These are phyloP conservation scores for Marcusenius ussheri DNA, from an alignment of 2,113 vertebrate genomes.

Conservation along the genomic window DNA sequence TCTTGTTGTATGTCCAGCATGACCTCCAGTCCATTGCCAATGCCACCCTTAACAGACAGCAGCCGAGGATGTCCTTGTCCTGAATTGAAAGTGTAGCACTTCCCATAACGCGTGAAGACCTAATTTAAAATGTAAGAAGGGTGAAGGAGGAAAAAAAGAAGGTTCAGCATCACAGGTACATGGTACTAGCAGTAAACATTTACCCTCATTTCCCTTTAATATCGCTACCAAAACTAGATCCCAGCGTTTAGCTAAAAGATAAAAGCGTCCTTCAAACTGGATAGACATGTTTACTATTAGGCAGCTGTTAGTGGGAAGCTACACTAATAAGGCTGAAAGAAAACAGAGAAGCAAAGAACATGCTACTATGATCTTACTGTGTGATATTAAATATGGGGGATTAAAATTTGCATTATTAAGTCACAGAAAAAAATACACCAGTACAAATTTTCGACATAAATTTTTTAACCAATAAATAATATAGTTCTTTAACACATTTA, in stretches of 20 bases:
- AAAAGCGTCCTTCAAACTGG: not conserved
- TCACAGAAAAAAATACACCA: not conserved
- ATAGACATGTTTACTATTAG: not conserved
- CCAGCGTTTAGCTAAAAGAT: not conserved
- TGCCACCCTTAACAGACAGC: constrained; percentile 89
- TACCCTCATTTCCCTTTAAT: not conserved
- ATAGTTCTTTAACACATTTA: not conserved
- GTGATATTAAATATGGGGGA: not conserved
- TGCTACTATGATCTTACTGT: not conserved
- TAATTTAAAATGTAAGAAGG: constrained; percentile 42
- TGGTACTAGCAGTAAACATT: not conserved
- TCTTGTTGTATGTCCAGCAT: constrained; percentile 99
- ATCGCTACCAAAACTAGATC: not conserved
- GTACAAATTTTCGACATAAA: not conserved
- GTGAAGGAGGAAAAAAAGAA: not conserved
- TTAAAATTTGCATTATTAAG: not conserved
- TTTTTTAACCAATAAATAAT: not conserved
- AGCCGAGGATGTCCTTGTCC: constrained; percentile 72
- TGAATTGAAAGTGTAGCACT: constrained; percentile 94
- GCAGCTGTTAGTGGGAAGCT: not conserved
- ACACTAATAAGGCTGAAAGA: not conserved
- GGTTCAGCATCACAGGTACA: not conserved
- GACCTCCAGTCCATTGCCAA: constrained; percentile 92
- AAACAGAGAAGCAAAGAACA: not conserved
- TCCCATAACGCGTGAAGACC: constrained; percentile 95